phyloP scores from a whole-genome alignment of 2,888 invertebrate species.

The Macrosiphum euphorbiae region DNA sequence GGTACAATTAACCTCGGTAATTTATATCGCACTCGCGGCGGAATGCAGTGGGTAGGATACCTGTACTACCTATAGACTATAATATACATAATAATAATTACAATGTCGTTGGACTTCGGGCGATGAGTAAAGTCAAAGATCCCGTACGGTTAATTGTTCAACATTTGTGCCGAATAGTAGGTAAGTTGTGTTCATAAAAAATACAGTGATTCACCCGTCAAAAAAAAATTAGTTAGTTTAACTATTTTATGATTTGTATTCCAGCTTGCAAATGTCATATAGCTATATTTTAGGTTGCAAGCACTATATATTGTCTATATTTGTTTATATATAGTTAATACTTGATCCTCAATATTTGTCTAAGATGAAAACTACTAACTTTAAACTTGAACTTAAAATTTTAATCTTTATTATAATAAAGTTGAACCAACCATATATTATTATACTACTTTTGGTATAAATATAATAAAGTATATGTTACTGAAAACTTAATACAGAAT shows the following conservation, averaged over 20 bases:
- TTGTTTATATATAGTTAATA: neutral
- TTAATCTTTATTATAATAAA: neutral
- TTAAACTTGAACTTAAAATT: neutral
- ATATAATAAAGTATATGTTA: neutral
- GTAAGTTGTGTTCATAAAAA: neutral
- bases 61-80: neutral
- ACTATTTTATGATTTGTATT: neutral
- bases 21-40: constrained; percentile 16
- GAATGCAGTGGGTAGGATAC: neutral
- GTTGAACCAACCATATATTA: neutral
- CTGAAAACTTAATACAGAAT: neutral
- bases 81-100: neutral
- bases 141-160: neutral
- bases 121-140: constrained; percentile 2
- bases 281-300: neutral
- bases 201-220: neutral
- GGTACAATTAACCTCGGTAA: constrained; percentile 48
- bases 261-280: neutral
- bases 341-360: neutral
- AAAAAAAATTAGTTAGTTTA: neutral
- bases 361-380: neutral
- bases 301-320: neutral
- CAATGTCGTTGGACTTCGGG: neutral
- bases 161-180: neutral
- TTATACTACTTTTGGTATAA: no score